Percentiles rank a stretch among this genome's conserved stretches.
phyloP scores from a whole-genome alignment of 2,113 vertebrate species.

The Tachuris rubrigastra region DNA sequence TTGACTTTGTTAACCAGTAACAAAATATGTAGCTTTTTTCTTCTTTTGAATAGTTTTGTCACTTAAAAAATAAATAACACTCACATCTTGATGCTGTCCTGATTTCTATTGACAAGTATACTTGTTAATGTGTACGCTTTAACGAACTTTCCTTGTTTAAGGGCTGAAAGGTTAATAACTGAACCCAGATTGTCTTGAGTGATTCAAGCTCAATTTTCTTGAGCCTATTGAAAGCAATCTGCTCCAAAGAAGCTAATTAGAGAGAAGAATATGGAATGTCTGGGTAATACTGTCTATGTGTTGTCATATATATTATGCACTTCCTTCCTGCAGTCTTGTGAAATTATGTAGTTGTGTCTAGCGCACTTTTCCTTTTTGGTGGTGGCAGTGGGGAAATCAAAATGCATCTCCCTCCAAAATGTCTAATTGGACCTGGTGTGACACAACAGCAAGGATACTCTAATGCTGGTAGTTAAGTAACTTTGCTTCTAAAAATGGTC shows the following conservation, averaged over 20 bases:
- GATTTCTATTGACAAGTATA: constrained; percentile 57
- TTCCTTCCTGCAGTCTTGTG: constrained; percentile 4
- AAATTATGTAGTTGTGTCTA: background rate
- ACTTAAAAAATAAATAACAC: background rate
- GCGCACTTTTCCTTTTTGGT: background rate
- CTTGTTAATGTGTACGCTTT: constrained; percentile 41
- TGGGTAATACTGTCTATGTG: background rate
- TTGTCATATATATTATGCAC: background rate
- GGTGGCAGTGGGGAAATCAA: background rate
- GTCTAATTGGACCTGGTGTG: background rate
- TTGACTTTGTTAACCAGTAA: background rate
- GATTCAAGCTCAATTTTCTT: constrained; percentile 68
- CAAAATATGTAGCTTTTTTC: background rate
- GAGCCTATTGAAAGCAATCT: constrained; percentile 61
- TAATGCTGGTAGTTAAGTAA: background rate
- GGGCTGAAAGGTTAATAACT: constrained; percentile 65
- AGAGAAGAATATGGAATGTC: background rate
- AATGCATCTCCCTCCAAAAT: background rate
- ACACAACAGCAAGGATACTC: background rate
- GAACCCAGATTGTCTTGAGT: constrained; percentile 61
- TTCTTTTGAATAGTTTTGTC: background rate
- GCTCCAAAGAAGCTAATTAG: constrained; percentile 69
- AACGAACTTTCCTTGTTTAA: constrained; percentile 57
- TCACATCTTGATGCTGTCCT: background rate
- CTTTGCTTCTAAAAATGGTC: background rate